Conservation (phyloP, 2,888 invertebrate genomes). For the Dexiosoma caninum region DNA sequence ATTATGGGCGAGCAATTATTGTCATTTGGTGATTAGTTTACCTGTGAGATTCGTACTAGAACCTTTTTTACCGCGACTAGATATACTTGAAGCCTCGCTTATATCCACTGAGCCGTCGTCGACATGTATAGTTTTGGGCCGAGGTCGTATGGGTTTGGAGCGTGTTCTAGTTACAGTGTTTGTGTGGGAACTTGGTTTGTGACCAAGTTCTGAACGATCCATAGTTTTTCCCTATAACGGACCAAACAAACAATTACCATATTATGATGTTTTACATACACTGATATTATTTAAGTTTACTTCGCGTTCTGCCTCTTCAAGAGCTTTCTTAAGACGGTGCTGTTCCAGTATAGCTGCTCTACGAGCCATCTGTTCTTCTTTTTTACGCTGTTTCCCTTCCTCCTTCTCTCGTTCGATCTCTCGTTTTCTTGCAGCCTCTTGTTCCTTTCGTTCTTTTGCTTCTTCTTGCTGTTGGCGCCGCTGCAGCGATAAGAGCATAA, state of each 20-base stretch:
- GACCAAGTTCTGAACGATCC: constrained; percentile 82
- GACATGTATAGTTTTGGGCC: constrained; percentile 94
- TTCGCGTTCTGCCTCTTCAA: constrained; percentile 93
- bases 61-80: constrained; percentile 87
- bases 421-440: constrained; percentile 85
- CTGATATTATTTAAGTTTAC: constrained; percentile 75
- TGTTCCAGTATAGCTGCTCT: constrained; percentile 93
- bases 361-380: constrained; percentile 91
- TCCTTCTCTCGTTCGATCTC: constrained; percentile 87
- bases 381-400: constrained; percentile 85
- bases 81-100: constrained; percentile 86
- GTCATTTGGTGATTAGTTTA: constrained; percentile 73
- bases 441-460: constrained; percentile 89
- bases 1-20: not conserved
- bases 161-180: constrained; percentile 79
- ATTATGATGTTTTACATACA: not conserved
- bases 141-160: constrained; percentile 84
- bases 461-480: constrained; percentile 94
- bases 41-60: constrained; percentile 90
- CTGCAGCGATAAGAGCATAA: constrained; percentile 92
- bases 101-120: constrained; percentile 88
- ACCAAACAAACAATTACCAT: not conserved
- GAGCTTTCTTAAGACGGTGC: constrained; percentile 94
- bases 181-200: constrained; percentile 68
- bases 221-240: constrained; percentile 85